Conservation (phyloP, 2,113 vertebrate genomes). For the Hippopotamus amphibius region DNA sequence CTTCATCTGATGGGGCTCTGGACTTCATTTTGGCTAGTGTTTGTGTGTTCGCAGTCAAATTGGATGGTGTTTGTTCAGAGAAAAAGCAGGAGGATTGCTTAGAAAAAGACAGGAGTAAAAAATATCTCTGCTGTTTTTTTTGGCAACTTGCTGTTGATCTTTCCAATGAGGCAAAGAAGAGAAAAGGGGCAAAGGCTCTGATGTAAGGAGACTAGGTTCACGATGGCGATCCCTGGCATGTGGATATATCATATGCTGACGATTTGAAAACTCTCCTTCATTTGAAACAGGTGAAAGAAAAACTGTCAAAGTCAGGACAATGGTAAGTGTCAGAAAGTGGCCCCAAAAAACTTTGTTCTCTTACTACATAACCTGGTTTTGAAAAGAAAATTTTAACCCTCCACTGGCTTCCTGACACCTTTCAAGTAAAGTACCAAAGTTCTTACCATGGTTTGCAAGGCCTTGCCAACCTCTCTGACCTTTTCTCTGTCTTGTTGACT, state of each 20-base stretch:
- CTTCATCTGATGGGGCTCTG: conserved; percentile 70
- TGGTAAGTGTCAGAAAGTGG: neutral
- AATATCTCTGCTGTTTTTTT: conserved; percentile 13
- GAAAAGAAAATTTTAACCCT: neutral
- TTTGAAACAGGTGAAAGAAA: conserved; percentile 23
- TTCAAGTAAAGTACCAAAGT: neutral
- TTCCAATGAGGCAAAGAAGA: neutral
- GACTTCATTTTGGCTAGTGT: conserved; percentile 74
- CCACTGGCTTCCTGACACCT: neutral
- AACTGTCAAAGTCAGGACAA: neutral
- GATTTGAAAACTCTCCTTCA: neutral
- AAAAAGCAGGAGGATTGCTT: conserved; percentile 71
- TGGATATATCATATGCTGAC: neutral
- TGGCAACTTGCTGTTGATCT: conserved; percentile 73
- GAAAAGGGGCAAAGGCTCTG: neutral
- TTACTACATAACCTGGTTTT: neutral
- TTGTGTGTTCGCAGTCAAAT: conserved; percentile 76
- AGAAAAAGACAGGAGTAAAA: conserved; percentile 6
- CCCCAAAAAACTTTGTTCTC: neutral
- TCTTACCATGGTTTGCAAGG: neutral
- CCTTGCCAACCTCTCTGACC: neutral
- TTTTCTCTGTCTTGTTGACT: neutral
- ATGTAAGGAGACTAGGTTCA: neutral
- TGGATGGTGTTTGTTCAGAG: conserved; percentile 76
- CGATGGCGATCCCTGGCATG: neutral